Base-by-base conservation (phyloP, 2,797 vertebrate species). In the Poeciliopsis presidionis region DNA sequence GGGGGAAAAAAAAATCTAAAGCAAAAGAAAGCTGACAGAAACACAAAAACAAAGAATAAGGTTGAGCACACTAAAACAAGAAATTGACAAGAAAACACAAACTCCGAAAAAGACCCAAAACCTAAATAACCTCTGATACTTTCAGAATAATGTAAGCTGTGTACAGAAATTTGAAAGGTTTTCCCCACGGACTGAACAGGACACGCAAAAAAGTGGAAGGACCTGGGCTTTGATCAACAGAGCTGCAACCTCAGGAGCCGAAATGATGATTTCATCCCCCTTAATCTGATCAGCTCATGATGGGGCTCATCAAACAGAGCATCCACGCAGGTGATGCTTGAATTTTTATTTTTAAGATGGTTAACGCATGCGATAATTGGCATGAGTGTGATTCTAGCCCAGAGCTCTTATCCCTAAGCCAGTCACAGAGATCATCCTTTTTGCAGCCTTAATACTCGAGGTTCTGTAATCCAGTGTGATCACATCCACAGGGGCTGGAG, bases 221-320 rank as follows among this genome's bases (percentile, higher is more conserved):
- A 25, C 39, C 55, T 81, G 14, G 4, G 77, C 82, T 88, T 87
- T 88, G 84, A 93, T 92, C 92, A 83, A 89, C 93, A 86, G 82
- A 45, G 5, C 71, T 75, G 75, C 76, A 88, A 90, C 82, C 86
- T 87, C 86, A 51, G 82, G 84, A 70, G 83, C 74, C 77, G 78
- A 87, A 85, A 89, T 90, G 84, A 93, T 92, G 85, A 93, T 92
- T 90, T 88, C 87, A 86, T 73, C 76, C 81, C 77, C 47, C 85
- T 47, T 59, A 55, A 83, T 87, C 72, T 83, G 73, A 86, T 59
- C 75, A 65, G 59, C 63, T 71, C 73, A 49, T 45, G 0, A 25
- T 33, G 13, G 59, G 78, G 72, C 71, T 73, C 74, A 81, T 86
- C 67, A 41, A 63, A 39, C 0, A 1, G n/a, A 53, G 25, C 43